phyloP scores from a whole-genome alignment of 2,113 vertebrate genomes.

The Eubucco bourcierii region DNA sequence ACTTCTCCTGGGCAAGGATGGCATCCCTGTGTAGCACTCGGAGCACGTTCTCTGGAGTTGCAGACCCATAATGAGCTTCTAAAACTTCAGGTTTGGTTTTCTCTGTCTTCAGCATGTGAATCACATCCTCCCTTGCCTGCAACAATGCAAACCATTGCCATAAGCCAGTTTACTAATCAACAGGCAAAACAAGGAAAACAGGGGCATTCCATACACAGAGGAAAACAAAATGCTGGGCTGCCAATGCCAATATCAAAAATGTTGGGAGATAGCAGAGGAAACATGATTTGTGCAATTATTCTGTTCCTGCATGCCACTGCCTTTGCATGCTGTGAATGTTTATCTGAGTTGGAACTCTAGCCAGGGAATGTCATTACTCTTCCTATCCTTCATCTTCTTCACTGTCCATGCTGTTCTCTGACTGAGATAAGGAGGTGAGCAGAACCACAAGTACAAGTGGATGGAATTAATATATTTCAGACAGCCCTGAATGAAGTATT shows the following conservation, averaged over 20 bases:
- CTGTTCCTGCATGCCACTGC: not conserved
- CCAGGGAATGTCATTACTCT: not conserved
- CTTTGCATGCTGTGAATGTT: not conserved
- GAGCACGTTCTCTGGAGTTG: conserved; percentile 82
- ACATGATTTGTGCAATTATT: not conserved
- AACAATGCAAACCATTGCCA: conserved; percentile 18
- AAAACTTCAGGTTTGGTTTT: conserved; percentile 84
- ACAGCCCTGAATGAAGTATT: not conserved
- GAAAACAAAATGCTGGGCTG: not conserved
- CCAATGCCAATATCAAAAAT: not conserved
- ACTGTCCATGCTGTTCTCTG: not conserved
- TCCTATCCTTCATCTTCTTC: not conserved
- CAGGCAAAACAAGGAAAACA: not conserved
- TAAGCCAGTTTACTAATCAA: conserved; percentile 26
- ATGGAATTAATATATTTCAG: not conserved
- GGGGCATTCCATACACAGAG: not conserved
- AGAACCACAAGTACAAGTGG: not conserved
- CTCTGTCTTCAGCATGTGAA: conserved; percentile 89
- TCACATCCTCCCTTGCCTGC: conserved; percentile 95
- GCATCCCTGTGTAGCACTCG: conserved; percentile 90
- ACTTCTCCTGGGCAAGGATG: conserved; percentile 74
- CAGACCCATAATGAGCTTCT: conserved; percentile 91
- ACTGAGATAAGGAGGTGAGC: not conserved
- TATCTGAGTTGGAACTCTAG: not conserved
- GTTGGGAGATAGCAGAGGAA: not conserved